phyloP scores from a whole-genome alignment of 2,797 vertebrate species.

The Hozukius guyotensis region DNA sequence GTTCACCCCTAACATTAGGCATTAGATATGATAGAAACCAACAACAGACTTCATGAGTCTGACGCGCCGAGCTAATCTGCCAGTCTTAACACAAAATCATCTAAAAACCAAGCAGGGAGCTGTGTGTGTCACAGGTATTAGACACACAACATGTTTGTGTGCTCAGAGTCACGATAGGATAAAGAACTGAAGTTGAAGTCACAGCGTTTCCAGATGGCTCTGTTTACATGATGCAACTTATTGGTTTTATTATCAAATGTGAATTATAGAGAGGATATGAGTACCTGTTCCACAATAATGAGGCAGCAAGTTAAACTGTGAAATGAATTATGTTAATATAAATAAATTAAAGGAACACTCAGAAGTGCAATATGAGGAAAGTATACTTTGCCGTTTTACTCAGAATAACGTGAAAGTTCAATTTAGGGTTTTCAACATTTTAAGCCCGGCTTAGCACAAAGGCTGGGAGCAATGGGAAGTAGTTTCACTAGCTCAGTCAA shows the following conservation, averaged over 20 bases:
- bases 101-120: background rate
- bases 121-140: conserved; percentile 2
- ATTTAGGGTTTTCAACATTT: background rate
- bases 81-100: background rate
- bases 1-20: no score
- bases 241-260: conserved; percentile 20
- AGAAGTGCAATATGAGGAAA: background rate
- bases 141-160: background rate
- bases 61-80: background rate
- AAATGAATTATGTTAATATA: background rate
- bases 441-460: background rate
- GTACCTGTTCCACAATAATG: background rate
- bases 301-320: background rate
- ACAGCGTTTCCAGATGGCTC: conserved; percentile 19
- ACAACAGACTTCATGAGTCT: background rate
- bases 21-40: background rate
- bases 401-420: background rate
- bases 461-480: background rate
- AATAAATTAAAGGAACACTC: background rate
- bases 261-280: background rate
- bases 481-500: background rate
- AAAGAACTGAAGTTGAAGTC: background rate
- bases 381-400: background rate
- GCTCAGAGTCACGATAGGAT: background rate
- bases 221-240: conserved; percentile 14